Percentiles rank a stretch among this genome's conserved stretches.
Evolutionary conservation across 2,797 vertebrate genomes (phyloP).

Genomic region (Clarias pachynema): DNA sequence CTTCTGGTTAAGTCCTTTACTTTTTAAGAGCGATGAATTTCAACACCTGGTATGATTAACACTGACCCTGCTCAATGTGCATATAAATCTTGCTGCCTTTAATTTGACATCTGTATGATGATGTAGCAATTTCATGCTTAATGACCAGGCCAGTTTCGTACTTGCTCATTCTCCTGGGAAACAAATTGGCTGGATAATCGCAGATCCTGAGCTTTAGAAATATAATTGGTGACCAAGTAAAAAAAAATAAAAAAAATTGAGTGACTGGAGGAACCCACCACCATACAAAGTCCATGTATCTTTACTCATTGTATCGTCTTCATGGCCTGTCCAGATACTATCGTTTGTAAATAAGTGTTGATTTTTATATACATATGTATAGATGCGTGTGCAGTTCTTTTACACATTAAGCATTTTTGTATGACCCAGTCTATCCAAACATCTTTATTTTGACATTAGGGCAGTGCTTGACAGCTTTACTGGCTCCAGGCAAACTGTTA

Average conservation of each 20-base stretch:
- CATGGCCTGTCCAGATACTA: slow-evolving; percentile 64
- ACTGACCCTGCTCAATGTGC: slow-evolving; percentile 67
- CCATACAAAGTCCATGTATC: slow-evolving; percentile 51
- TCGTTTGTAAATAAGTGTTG: slow-evolving; percentile 77
- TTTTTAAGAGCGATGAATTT: slow-evolving; percentile 60
- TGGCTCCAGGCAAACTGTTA: slow-evolving; percentile 21
- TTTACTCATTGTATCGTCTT: slow-evolving; percentile 50
- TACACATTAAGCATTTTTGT: slow-evolving; percentile 70
- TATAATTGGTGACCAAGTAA: slow-evolving; percentile 59
- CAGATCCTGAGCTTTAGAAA: slow-evolving; percentile 55
- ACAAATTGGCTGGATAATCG: slow-evolving; percentile 4
- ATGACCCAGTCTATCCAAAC: slow-evolving; percentile 67
- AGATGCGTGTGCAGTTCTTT: slow-evolving; percentile 75
- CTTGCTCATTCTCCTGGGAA: neutral
- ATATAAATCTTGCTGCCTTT: slow-evolving; percentile 61
- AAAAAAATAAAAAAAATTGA: neutral
- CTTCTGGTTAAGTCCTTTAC: slow-evolving; percentile 53
- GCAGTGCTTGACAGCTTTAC: slow-evolving; percentile 26
- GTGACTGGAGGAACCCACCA: slow-evolving; percentile 24
- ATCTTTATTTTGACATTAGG: slow-evolving; percentile 43
- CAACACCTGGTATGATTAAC: slow-evolving; percentile 59
- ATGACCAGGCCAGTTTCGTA: slow-evolving; percentile 38
- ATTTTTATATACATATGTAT: slow-evolving; percentile 78
- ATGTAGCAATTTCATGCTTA: slow-evolving; percentile 50
- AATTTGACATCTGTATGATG: slow-evolving; percentile 50